These are phyloP conservation scores for Mythimna vitellina DNA, from an alignment of 2,888 invertebrate species.

Conservation along the genomic window DNA sequence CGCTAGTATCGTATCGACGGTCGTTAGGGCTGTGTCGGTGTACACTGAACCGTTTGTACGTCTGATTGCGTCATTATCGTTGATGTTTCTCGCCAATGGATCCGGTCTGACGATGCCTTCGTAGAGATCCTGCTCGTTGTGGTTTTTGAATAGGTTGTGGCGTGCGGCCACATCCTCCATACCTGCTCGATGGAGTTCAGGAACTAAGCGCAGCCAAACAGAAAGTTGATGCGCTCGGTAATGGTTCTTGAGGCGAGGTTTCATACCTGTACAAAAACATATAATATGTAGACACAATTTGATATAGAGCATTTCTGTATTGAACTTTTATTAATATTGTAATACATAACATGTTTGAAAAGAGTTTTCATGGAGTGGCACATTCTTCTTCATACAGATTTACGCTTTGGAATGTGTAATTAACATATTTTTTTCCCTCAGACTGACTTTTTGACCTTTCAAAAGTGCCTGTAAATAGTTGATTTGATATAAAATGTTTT, in stretches of 20 bases:
- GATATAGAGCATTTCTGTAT: neutral
- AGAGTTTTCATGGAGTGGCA: too few relatives aligned
- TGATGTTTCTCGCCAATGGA: slow-evolving; percentile 92
- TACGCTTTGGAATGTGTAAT: too few relatives aligned
- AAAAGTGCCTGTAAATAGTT: too few relatives aligned
- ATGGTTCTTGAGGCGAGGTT: slow-evolving; percentile 97
- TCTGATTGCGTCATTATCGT: slow-evolving; percentile 91
- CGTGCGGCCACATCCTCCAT: slow-evolving; percentile 97
- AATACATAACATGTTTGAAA: too few relatives aligned
- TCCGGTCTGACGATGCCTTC: slow-evolving; percentile 97
- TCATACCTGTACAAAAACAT: slow-evolving; percentile 93
- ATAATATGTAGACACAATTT: slow-evolving; percentile 1
- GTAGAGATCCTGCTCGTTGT: slow-evolving; percentile 96
- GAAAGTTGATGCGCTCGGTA: slow-evolving; percentile 98
- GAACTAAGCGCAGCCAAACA: slow-evolving; percentile 98
- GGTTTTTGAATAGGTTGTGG: slow-evolving; percentile 97
- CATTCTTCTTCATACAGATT: too few relatives aligned
- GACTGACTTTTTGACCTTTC: too few relatives aligned
- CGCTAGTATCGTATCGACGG: slow-evolving; percentile 93
- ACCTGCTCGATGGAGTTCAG: slow-evolving; percentile 96
- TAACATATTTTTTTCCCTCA: too few relatives aligned
- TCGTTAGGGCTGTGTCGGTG: slow-evolving; percentile 92
- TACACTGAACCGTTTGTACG: slow-evolving; percentile 87
- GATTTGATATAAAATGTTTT: too few relatives aligned
- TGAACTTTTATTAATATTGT: neutral